Evolutionary conservation across 2,113 vertebrate genomes (phyloP).

Genomic region (Lycaon pictus): DNA sequence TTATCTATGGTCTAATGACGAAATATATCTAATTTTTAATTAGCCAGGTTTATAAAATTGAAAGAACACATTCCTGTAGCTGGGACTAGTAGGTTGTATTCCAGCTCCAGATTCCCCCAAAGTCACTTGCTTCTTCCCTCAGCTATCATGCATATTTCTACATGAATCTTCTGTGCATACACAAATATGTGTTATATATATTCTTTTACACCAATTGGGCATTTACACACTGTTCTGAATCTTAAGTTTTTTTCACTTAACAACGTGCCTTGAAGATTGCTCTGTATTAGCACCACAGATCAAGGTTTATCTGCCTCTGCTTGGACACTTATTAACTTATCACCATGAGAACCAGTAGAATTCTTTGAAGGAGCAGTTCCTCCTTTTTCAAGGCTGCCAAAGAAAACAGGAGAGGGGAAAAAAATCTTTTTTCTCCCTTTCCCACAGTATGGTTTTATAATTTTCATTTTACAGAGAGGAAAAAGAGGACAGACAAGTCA

Average conservation of each 20-base stretch:
- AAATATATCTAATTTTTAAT: background rate
- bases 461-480: conserved; percentile 1
- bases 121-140: background rate
- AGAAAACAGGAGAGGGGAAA: background rate
- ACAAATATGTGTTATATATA: background rate
- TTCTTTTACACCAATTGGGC: background rate
- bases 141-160: background rate
- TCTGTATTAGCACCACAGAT: background rate
- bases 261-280: background rate
- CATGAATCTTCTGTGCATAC: background rate
- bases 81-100: background rate
- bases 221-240: background rate
- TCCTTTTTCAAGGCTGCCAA: background rate
- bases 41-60: background rate
- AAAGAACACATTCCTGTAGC: background rate
- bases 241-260: background rate
- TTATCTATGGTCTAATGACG: background rate
- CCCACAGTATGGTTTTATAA: background rate
- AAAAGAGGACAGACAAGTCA: background rate
- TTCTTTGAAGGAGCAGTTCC: background rate
- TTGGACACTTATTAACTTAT: background rate
- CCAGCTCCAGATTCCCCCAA: background rate
- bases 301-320: background rate
- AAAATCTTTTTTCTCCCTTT: background rate
- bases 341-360: background rate